phyloP scores from a whole-genome alignment of 2,113 vertebrate genomes.

The Poeciliopsis retropinna region DNA sequence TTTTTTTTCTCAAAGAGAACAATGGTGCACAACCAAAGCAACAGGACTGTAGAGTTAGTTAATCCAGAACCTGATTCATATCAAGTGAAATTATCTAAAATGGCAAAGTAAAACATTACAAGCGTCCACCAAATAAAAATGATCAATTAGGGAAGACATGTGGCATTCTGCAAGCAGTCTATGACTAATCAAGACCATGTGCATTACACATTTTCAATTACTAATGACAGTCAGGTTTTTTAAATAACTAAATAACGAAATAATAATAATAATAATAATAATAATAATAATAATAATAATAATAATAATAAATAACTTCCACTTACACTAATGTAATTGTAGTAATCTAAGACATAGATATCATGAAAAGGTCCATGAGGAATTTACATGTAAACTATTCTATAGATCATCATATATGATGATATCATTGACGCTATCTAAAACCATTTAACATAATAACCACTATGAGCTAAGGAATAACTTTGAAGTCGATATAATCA shows the following conservation, averaged over 20 bases:
- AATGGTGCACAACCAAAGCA: neutral
- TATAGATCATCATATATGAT: neutral
- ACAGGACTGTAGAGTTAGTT: constrained; percentile 7
- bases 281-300: too few species aligned
- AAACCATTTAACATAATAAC: constrained; percentile 25
- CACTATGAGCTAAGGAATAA: constrained; percentile 8
- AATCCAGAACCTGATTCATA: constrained; percentile 15
- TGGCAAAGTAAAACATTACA: neutral
- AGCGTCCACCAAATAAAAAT: constrained; percentile 28
- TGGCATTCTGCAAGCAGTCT: constrained; percentile 24
- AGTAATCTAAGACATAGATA: neutral
- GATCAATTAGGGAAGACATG: constrained; percentile 23
- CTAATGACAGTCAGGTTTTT: constrained; percentile 11
- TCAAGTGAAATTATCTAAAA: constrained; percentile 9
- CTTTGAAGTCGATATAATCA: neutral
- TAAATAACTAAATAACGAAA: too few species aligned
- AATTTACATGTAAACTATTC: neutral
- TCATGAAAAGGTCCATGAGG: neutral
- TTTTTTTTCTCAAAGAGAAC: constrained; percentile 2
- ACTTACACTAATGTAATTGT: constrained; percentile 7
- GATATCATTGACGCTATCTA: constrained; percentile 12
- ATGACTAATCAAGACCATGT: constrained; percentile 23
- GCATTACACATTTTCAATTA: constrained; percentile 9
- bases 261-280: too few species aligned
- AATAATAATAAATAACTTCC: too few species aligned